Conservation (phyloP, 2,888 invertebrate species). For the Acanthacorydalis orientalis region DNA sequence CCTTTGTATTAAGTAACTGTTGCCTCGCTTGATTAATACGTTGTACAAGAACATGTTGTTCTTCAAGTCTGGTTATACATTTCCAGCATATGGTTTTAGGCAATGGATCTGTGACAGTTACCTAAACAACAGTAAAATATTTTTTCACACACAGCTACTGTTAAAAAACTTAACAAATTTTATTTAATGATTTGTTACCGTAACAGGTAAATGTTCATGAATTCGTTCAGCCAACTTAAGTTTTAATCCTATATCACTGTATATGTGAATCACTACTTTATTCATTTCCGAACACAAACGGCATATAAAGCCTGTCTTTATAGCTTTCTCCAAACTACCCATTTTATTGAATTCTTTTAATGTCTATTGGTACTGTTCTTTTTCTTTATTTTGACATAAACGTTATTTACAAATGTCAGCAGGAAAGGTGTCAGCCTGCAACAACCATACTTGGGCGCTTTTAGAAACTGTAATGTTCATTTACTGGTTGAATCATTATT, state of each 20-base stretch:
- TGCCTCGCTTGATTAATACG: constrained; percentile 10
- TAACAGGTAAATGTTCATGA: constrained; percentile 62
- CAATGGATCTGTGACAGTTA: constrained; percentile 25
- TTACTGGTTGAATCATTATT: too few relatives aligned
- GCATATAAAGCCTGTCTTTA: constrained; percentile 70
- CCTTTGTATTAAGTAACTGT: background rate
- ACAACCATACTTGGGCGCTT: too few relatives aligned
- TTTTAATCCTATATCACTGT: constrained; percentile 61
- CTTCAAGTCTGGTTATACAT: constrained; percentile 35
- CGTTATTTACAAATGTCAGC: too few relatives aligned
- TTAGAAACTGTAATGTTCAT: too few relatives aligned
- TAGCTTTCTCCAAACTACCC: constrained; percentile 69
- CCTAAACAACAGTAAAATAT: constrained; percentile 12
- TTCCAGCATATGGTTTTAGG: constrained; percentile 36
- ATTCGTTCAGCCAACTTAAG: constrained; percentile 64
- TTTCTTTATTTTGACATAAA: too few relatives aligned
- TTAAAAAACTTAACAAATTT: constrained; percentile 3
- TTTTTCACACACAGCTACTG: background rate
- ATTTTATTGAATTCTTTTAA: constrained; percentile 24
- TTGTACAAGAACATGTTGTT: constrained; percentile 31
- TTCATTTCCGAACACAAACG: constrained; percentile 76
- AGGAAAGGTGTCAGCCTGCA: too few relatives aligned
- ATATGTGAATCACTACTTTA: constrained; percentile 66
- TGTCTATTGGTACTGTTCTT: too few relatives aligned
- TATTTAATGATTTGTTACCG: constrained; percentile 31